Conservation (phyloP, 2,888 invertebrate genomes). For the Phlogophora meticulosa region DNA sequence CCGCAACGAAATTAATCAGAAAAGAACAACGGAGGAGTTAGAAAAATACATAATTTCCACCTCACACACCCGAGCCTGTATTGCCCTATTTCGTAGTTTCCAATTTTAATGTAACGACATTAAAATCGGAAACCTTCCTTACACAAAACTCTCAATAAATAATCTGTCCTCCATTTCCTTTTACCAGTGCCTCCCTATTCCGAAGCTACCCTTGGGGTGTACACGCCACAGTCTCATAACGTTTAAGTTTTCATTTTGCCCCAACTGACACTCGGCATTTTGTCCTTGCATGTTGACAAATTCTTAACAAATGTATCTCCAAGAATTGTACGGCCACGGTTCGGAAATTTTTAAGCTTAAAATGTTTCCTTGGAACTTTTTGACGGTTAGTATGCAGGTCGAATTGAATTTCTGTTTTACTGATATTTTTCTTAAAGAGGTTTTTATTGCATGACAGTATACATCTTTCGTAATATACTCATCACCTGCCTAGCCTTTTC, state of each 20-base stretch:
- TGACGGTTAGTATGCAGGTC: not conserved
- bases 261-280: constrained; percentile 61
- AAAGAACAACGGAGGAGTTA: too few relatives aligned
- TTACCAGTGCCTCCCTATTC: constrained; percentile 1
- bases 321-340: constrained; percentile 18
- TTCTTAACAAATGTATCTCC: constrained; percentile 54
- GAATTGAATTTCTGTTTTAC: not conserved
- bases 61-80: too few relatives aligned
- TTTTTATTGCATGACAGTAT: not conserved
- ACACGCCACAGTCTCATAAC: constrained; percentile 46
- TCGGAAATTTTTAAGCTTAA: constrained; percentile 18
- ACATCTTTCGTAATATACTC: not conserved
- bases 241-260: constrained; percentile 67
- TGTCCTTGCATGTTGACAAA: constrained; percentile 62
- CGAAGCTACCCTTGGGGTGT: constrained; percentile 43
- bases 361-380: constrained; percentile 28
- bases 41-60: too few relatives aligned
- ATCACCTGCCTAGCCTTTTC: too few relatives aligned
- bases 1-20: too few relatives aligned
- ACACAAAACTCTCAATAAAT: not conserved
- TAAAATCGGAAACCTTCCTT: not conserved
- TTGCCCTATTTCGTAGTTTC: too few relatives aligned
- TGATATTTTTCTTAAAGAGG: not conserved
- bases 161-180: constrained; percentile 12
- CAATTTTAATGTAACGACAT: too few relatives aligned